Evolutionary conservation across 2,797 vertebrate species (phyloP).

Genomic region (Tauraco hartlaubi): DNA sequence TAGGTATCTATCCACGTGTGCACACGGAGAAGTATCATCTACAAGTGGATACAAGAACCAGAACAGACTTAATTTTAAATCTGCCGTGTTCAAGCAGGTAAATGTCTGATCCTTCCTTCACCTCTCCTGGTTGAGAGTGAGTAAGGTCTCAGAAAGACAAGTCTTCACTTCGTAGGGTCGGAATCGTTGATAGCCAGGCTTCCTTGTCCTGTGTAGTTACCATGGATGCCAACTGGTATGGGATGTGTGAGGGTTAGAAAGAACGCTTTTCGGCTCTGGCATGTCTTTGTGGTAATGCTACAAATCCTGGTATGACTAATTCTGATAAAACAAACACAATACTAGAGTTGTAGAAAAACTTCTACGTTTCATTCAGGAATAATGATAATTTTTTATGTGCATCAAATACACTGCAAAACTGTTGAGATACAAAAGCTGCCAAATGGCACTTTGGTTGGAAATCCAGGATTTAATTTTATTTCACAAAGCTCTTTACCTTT

Average conservation of each 20-base stretch:
- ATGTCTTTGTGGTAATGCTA: neutral
- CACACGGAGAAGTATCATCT: neutral
- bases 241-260: neutral
- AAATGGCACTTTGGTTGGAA: neutral
- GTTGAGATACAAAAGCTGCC: neutral
- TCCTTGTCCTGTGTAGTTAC: neutral
- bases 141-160: neutral
- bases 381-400: neutral
- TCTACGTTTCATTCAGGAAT: neutral
- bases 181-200: neutral
- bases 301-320: neutral
- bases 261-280: neutral
- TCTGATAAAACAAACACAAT: neutral
- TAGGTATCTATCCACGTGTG: neutral
- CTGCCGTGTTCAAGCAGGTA: neutral
- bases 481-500: neutral
- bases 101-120: neutral
- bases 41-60: neutral
- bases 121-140: neutral
- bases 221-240: neutral
- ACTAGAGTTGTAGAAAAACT: neutral
- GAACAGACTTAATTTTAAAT: neutral
- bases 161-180: neutral
- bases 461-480: neutral
- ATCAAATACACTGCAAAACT: neutral